Base-by-base conservation (phyloP, 2,888 invertebrate species). In the Drosophila melanosoma region DNA sequence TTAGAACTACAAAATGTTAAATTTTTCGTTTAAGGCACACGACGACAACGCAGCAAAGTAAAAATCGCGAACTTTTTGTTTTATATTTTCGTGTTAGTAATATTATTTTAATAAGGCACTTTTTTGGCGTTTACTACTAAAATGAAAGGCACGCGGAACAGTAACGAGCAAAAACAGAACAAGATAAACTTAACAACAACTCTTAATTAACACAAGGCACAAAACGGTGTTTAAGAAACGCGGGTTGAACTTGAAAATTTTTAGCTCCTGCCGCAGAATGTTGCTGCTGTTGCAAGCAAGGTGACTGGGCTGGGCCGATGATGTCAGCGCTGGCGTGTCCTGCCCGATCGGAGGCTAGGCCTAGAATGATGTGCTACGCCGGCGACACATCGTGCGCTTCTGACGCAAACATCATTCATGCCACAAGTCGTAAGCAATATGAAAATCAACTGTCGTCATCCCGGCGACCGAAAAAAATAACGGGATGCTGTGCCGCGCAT, bases 261-360 rank as follows among this genome's bases (percentile, higher is more conserved):
- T 23, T 45, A 15, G 11, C 40, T 42, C 20, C 17, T 33, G n/a
- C 29, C 36, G 40, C 56, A 42, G 62, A 17, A 17, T 12, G 64
- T 57, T 40, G 60, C 36, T 70, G 26, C 10, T 48, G 58, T 12
- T 62, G 33, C 45, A 42, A 62, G 64, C 23, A 72, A 74, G 78
- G 48, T 76, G 71, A 26, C 45, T 45, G 45, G 45, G 23, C 45
- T 45, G 23, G 23, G 45, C 23, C 45, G 67, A 69, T 76, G 74
- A 68, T 77, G 74, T 67, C 70, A 69, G 84, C 76, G 80, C 72
- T 75, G 80, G 84, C 76, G 75, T 91, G 93, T 93, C 92, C 91
- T 93, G 91, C 88, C 92, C 90, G 92, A 92, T 92, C 93, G 91
- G 92, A 91, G 93, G 93, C 93, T 93, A 93, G 93, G 93, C 93